These are phyloP conservation scores for Menidia beryllina DNA, from an alignment of 2,113 vertebrate species.

Conservation along the genomic window DNA sequence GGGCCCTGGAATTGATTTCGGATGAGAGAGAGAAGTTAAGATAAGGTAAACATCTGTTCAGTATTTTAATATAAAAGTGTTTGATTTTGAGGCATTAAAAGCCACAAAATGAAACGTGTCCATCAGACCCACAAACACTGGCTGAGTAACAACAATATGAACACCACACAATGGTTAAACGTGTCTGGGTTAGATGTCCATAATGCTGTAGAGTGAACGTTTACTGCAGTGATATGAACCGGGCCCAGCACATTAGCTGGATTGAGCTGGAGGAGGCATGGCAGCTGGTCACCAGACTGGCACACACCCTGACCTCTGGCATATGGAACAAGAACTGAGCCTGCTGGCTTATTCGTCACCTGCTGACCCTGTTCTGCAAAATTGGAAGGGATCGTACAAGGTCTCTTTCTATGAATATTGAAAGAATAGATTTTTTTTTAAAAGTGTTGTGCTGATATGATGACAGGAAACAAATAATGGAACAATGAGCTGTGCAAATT, in stretches of 20 bases:
- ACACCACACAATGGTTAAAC: not conserved
- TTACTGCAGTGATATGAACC: conserved; percentile 17
- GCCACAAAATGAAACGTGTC: no score
- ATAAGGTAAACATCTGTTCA: no score
- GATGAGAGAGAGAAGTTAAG: no score
- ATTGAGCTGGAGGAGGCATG: conserved; percentile 54
- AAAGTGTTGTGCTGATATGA: conserved; percentile 8
- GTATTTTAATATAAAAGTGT: no score
- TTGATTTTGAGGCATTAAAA: no score
- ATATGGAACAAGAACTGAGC: conserved; percentile 74
- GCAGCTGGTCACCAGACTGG: conserved; percentile 64
- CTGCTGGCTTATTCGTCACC: conserved; percentile 66
- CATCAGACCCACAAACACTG: no score
- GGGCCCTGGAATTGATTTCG: no score
- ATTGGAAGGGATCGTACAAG: conserved; percentile 35
- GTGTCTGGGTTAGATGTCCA: conserved; percentile 3
- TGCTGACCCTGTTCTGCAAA: conserved; percentile 53
- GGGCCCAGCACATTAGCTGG: conserved; percentile 52
- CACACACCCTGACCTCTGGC: conserved; percentile 68
- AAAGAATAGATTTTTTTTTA: no score
- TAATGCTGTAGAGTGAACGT: conserved; percentile 23
- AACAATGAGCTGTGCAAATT: not conserved
- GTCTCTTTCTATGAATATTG: conserved; percentile 13
- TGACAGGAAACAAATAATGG: not conserved
- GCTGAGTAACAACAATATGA: no score